Evolutionary conservation across 2,797 vertebrate genomes (phyloP).

Genomic region (Epinephelus coioides): DNA sequence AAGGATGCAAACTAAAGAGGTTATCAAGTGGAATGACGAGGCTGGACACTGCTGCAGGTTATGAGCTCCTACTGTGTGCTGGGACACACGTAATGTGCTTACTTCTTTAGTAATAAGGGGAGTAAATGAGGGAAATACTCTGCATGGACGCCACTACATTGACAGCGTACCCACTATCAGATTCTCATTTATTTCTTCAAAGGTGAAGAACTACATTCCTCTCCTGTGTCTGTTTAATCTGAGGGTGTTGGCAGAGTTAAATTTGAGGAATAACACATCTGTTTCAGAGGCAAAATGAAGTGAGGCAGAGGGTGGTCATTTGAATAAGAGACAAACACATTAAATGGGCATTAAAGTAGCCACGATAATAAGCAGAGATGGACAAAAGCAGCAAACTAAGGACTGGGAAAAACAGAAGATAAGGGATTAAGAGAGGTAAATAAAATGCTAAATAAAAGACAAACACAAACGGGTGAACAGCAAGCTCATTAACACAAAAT

Average conservation of each 20-base stretch:
- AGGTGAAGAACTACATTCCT: background rate
- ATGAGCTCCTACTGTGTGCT: slow-evolving; percentile 46
- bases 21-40: slow-evolving; percentile 80
- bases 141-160: slow-evolving; percentile 73
- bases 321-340: background rate
- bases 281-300: background rate
- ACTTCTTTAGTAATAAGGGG: slow-evolving; percentile 75
- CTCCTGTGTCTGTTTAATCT: background rate
- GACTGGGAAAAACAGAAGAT: background rate
- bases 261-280: background rate
- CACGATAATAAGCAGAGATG: background rate
- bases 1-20: slow-evolving; percentile 78
- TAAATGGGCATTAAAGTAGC: background rate
- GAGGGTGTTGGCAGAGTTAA: background rate
- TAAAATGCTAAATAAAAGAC: background rate
- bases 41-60: slow-evolving; percentile 66
- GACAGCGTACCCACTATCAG: slow-evolving; percentile 53
- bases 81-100: slow-evolving; percentile 74
- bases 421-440: background rate
- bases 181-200: background rate
- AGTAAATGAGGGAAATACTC: slow-evolving; percentile 54
- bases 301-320: background rate
- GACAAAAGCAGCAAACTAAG: background rate
- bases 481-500: background rate
- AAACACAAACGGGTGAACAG: background rate